Percentiles rank a stretch among this genome's conserved stretches.
phyloP scores from a whole-genome alignment of 2,113 vertebrate genomes.

The Epinephelus moara region DNA sequence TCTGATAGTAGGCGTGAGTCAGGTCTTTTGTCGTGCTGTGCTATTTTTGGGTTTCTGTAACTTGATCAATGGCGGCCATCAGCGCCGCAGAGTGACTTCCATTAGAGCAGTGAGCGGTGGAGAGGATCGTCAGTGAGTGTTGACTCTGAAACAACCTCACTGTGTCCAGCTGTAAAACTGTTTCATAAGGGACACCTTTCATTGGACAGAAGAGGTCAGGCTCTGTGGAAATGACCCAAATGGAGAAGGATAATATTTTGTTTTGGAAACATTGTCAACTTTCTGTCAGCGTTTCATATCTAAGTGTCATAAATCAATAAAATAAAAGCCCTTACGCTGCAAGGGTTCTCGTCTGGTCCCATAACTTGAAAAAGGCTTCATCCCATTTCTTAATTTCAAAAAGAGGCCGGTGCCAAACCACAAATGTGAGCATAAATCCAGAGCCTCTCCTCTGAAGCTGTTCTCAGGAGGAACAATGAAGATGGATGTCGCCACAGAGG shows the following conservation, averaged over 20 bases:
- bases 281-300: background rate
- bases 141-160: slow-evolving; percentile 49
- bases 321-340: background rate
- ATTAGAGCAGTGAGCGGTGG: slow-evolving; percentile 47
- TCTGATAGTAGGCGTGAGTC: slow-evolving; percentile 49
- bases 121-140: slow-evolving; percentile 18
- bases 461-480: slow-evolving; percentile 1
- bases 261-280: background rate
- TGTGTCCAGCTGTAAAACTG: slow-evolving; percentile 29
- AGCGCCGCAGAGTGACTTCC: slow-evolving; percentile 32
- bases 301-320: slow-evolving; percentile 3
- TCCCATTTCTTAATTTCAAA: background rate
- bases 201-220: background rate
- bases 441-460: background rate
- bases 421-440: background rate
- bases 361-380: background rate
- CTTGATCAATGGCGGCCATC: slow-evolving; percentile 65
- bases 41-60: slow-evolving; percentile 66
- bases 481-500: slow-evolving; percentile 16
- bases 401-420: background rate
- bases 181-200: slow-evolving; percentile 30
- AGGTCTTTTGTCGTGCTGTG: slow-evolving; percentile 44
- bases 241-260: background rate
- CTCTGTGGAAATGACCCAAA: background rate
- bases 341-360: background rate